Conservation (phyloP, 2,888 invertebrate species). For the Suillia variegata region DNA sequence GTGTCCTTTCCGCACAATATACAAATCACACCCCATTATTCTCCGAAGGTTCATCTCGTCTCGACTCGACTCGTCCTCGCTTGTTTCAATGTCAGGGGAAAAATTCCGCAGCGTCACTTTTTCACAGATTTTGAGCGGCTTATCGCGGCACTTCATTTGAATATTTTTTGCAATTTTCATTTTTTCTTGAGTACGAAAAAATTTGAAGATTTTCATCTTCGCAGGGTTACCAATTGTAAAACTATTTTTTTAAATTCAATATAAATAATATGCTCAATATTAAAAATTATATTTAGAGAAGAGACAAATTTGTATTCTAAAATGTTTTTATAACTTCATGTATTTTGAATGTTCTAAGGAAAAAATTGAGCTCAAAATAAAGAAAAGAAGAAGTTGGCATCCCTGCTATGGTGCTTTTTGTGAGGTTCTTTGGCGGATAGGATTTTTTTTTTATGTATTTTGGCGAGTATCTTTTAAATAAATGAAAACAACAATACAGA, state of each 20-base stretch:
- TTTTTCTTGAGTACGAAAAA: not conserved
- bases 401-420: not conserved
- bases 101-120: slow-evolving; percentile 43
- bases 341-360: too few species aligned
- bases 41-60: too few species aligned
- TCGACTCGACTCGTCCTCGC: not conserved
- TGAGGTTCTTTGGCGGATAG: not conserved
- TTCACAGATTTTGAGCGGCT: slow-evolving; percentile 60
- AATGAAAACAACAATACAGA: slow-evolving; percentile 26
- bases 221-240: too few species aligned
- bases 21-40: slow-evolving; percentile 56
- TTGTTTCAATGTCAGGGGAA: not conserved
- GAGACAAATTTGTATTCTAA: too few species aligned
- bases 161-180: slow-evolving; percentile 41
- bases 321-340: too few species aligned
- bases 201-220: not conserved
- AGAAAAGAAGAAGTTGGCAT: too few species aligned
- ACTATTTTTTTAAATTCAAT: too few species aligned
- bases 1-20: slow-evolving; percentile 14
- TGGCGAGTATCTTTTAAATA: slow-evolving; percentile 38
- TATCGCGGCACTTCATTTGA: slow-evolving; percentile 60
- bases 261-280: too few species aligned
- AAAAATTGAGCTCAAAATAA: too few species aligned
- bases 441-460: slow-evolving; percentile 48
- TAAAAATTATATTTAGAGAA: too few species aligned